Conservation (phyloP, 2,797 vertebrate species). For the Lindbergichthys nudifrons region DNA sequence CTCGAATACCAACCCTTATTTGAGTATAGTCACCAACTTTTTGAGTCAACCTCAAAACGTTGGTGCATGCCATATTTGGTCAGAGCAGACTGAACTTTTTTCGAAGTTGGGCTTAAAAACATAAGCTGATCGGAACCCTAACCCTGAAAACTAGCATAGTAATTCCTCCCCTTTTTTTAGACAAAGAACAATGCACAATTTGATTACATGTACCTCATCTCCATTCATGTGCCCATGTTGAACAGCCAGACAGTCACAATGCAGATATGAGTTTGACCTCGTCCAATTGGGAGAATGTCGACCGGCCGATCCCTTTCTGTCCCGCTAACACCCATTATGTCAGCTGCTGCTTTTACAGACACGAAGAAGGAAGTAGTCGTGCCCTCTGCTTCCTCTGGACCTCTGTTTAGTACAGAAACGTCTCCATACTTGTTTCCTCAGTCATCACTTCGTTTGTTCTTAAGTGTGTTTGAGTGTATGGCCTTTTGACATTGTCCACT, state of each 20-base stretch:
- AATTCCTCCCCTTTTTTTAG: too few relatives aligned
- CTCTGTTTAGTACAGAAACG: constrained; percentile 19
- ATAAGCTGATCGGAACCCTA: too few relatives aligned
- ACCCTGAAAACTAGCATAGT: too few relatives aligned
- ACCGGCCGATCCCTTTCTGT: constrained; percentile 42
- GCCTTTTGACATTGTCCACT: not conserved
- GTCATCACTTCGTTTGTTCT: constrained; percentile 21
- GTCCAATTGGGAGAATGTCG: constrained; percentile 49
- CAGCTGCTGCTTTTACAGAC: constrained; percentile 42
- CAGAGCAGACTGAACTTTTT: too few relatives aligned
- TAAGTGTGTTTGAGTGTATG: not conserved
- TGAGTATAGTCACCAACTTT: too few relatives aligned
- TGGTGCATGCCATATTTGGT: too few relatives aligned
- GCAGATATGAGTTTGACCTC: constrained; percentile 74
- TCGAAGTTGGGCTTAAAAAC: not conserved
- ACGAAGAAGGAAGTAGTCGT: constrained; percentile 65
- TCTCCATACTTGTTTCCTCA: constrained; percentile 44
- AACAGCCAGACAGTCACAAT: not conserved
- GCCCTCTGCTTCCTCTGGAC: constrained; percentile 60
- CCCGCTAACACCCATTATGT: constrained; percentile 24
- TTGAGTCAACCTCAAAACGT: too few relatives aligned
- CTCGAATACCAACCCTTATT: too few relatives aligned
- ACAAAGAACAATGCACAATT: not conserved
- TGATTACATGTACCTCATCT: not conserved
- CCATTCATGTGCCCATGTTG: not conserved